phyloP scores from a whole-genome alignment of 2,113 vertebrate species.

The Helogale parvula region DNA sequence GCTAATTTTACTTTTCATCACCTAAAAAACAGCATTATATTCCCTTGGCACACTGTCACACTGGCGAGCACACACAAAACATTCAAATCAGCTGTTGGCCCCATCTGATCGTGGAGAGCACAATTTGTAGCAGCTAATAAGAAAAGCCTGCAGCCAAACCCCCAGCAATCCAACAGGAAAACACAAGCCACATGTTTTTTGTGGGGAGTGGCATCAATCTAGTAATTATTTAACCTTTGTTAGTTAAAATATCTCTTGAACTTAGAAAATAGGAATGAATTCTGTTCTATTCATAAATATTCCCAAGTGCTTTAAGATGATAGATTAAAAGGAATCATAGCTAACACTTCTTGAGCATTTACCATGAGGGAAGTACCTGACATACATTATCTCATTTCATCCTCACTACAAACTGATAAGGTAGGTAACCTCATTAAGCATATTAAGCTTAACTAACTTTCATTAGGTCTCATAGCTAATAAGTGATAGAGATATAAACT shows the following conservation, averaged over 20 bases:
- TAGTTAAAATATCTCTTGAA: constrained; percentile 7
- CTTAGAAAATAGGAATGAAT: constrained; percentile 26
- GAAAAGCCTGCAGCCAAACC: neutral
- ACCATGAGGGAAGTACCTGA: neutral
- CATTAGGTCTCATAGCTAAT: neutral
- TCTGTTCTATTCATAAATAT: constrained; percentile 37
- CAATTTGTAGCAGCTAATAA: neutral
- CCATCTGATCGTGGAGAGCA: neutral
- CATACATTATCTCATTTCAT: neutral
- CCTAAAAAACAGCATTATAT: neutral
- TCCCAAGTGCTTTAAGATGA: neutral
- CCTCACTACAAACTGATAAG: neutral
- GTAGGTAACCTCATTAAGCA: neutral
- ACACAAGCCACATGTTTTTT: neutral
- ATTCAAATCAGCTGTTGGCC: neutral
- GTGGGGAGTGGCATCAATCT: neutral
- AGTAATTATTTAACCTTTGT: constrained; percentile 39
- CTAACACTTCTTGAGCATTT: neutral
- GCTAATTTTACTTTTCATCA: constrained; percentile 31
- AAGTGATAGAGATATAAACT: neutral
- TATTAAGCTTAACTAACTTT: neutral
- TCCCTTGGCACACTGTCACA: neutral
- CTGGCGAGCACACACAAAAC: neutral
- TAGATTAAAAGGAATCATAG: neutral
- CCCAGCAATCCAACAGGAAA: neutral